Evolutionary conservation across 2,113 vertebrate species (phyloP).

Genomic region (Upupa epops): DNA sequence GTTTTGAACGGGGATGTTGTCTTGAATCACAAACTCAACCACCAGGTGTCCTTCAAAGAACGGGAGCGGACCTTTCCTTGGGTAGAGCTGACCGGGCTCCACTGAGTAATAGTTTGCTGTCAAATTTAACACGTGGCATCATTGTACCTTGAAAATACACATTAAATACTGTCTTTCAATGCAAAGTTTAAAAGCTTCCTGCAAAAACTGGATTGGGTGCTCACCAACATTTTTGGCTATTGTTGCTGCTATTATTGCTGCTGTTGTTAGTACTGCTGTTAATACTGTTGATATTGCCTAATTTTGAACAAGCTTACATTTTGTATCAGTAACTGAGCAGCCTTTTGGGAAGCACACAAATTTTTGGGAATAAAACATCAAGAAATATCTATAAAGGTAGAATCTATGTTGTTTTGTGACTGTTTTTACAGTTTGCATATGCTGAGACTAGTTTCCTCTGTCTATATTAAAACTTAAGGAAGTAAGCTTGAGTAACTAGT

Average conservation of each 20-base stretch:
- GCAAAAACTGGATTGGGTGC: not conserved
- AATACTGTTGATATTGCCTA: fast-evolving
- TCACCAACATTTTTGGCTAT: fast-evolving
- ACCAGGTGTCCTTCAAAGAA: not conserved
- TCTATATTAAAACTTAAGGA: not conserved
- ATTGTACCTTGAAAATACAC: not conserved
- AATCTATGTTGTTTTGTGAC: not conserved
- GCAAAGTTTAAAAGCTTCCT: not conserved
- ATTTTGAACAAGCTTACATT: not conserved
- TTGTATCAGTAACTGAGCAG: not conserved
- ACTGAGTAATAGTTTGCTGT: not conserved
- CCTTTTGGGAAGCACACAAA: not conserved
- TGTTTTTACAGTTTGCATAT: not conserved
- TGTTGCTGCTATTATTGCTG: fast-evolving
- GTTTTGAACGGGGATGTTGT: not conserved
- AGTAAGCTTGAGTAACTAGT: not conserved
- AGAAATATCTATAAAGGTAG: fast-evolving
- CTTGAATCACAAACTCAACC: not conserved
- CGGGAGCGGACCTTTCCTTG: not conserved
- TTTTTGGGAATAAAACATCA: not conserved
- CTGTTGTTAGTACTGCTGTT: not conserved
- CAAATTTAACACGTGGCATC: not conserved
- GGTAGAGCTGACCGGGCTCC: not conserved
- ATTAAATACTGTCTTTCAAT: not conserved
- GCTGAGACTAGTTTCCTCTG: not conserved